A percentile compares a stretch with the other conserved stretches of the same genome.
Conservation (phyloP, 2,888 invertebrate genomes). For the Stratiomys singularior region DNA sequence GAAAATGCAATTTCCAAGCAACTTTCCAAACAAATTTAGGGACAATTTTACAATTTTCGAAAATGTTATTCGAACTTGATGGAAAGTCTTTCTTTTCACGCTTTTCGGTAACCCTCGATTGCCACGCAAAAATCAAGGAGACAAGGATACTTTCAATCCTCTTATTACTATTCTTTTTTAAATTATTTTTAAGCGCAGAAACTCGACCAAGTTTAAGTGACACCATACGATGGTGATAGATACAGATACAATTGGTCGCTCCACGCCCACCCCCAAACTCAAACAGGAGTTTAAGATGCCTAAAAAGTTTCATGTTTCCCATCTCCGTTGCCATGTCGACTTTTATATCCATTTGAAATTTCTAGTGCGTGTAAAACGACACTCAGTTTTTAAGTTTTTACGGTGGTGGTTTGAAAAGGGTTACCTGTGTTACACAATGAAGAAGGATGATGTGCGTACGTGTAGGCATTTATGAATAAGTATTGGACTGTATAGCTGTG, state of each 20-base stretch:
- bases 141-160: too few relatives aligned
- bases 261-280: background rate
- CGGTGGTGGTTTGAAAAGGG: slow-evolving; percentile 28
- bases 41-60: too few relatives aligned
- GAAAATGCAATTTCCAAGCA: too few relatives aligned
- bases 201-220: too few relatives aligned
- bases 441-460: slow-evolving; percentile 8
- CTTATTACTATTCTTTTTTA: too few relatives aligned
- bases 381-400: slow-evolving; percentile 20
- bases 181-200: too few relatives aligned
- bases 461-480: background rate
- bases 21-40: too few relatives aligned
- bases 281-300: background rate
- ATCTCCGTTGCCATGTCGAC: background rate
- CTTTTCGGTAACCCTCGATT: too few relatives aligned
- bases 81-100: too few relatives aligned
- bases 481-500: background rate
- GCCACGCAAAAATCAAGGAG: too few relatives aligned
- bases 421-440: background rate
- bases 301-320: slow-evolving; percentile 18
- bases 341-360: background rate
- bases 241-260: background rate
- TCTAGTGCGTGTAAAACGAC: slow-evolving; percentile 35
- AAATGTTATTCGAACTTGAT: too few relatives aligned
- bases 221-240: background rate